phyloP scores from a whole-genome alignment of 35 echinoderm and acorn worm genomes.

The Apostichopus parvimensis region DNA sequence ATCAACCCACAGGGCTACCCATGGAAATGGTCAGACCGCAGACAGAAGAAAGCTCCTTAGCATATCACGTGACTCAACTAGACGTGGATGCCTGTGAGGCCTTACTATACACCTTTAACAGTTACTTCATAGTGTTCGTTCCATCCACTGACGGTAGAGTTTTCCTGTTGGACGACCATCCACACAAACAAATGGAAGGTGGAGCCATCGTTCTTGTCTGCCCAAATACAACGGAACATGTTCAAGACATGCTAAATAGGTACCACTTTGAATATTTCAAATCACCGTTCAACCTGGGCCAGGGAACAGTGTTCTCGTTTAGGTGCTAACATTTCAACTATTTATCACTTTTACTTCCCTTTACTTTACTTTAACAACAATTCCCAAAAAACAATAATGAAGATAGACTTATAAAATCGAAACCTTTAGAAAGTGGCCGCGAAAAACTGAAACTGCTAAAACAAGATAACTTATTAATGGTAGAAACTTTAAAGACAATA shows the following conservation, averaged over 20 bases:
- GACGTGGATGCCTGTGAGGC: neutral
- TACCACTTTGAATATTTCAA: neutral
- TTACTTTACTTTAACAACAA: neutral
- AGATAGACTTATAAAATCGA: neutral
- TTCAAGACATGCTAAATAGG: neutral
- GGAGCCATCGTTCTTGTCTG: conserved; percentile 9
- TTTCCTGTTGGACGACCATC: neutral
- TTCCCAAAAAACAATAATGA: neutral
- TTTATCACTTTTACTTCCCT: neutral
- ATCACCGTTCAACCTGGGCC: neutral
- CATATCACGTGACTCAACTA: neutral
- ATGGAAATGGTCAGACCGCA: neutral
- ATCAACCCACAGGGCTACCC: neutral
- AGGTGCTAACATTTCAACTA: neutral
- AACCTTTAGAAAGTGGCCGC: neutral
- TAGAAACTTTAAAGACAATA: neutral
- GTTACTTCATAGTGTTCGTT: conserved; percentile 15
- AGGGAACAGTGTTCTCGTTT: neutral
- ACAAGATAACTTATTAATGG: neutral
- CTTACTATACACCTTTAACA: neutral
- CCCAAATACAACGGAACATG: neutral
- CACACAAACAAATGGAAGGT: neutral
- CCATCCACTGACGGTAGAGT: neutral
- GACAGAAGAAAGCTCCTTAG: conserved; percentile 3
- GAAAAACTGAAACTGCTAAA: neutral